Conservation (phyloP, 1,140 invertebrate genomes). For the Eufriesea mexicana region DNA sequence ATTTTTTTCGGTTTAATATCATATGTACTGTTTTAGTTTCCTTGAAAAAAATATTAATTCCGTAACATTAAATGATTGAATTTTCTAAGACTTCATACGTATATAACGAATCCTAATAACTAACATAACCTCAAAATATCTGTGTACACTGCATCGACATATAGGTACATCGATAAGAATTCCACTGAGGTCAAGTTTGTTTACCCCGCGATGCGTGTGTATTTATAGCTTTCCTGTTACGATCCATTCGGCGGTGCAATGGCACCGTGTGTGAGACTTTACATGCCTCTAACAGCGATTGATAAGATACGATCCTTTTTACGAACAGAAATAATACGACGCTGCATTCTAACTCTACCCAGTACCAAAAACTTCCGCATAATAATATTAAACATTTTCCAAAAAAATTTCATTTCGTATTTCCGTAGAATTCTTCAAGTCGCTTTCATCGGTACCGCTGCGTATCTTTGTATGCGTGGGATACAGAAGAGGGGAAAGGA, state of each 20-base stretch:
- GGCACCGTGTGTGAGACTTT: constrained; percentile 60
- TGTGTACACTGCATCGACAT: constrained; percentile 45
- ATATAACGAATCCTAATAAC: neutral
- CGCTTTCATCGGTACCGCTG: constrained; percentile 50
- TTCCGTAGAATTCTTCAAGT: constrained; percentile 12
- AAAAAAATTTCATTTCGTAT: neutral
- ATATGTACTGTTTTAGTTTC: neutral
- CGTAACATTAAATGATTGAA: neutral
- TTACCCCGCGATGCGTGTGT: constrained; percentile 76
- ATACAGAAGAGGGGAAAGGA: constrained; percentile 33
- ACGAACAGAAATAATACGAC: neutral
- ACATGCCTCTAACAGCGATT: constrained; percentile 25
- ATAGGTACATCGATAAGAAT: constrained; percentile 67
- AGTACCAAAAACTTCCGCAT: neutral
- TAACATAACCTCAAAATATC: constrained; percentile 60
- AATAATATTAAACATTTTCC: neutral
- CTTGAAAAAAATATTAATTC: neutral
- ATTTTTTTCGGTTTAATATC: neutral
- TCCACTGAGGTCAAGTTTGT: constrained; percentile 80
- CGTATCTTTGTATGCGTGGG: constrained; percentile 29
- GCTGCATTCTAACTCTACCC: neutral
- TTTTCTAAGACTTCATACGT: neutral
- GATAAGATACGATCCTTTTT: constrained; percentile 45
- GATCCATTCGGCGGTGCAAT: constrained; percentile 71
- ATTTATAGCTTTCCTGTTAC: constrained; percentile 77